Conservation (phyloP, 2,888 invertebrate genomes). For the Lasioglossum calceatum region DNA sequence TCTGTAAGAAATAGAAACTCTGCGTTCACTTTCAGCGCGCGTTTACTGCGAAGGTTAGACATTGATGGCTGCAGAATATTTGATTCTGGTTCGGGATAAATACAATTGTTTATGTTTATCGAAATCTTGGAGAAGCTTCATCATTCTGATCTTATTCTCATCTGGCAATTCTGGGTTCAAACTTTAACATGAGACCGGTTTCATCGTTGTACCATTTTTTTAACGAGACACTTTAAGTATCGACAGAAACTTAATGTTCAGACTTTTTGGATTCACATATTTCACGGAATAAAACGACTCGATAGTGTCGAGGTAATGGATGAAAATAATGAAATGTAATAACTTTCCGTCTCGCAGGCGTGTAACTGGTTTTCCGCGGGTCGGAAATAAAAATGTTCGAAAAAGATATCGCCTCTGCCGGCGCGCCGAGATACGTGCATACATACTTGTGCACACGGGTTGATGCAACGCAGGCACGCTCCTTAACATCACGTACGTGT, state of each 20-base stretch:
- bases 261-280: background rate
- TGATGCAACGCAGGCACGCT: conserved; percentile 39
- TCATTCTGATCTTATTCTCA: no score
- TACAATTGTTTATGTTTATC: background rate
- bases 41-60: background rate
- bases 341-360: conserved; percentile 8
- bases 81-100: background rate
- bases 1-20: background rate
- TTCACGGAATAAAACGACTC: background rate
- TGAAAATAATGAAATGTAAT: conserved; percentile 24
- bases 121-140: background rate
- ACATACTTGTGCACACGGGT: background rate
- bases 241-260: background rate
- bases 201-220: no score
- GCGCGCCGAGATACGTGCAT: background rate
- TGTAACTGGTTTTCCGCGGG: conserved; percentile 31
- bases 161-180: background rate
- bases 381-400: background rate
- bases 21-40: background rate
- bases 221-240: background rate
- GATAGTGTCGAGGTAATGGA: background rate
- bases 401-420: conserved; percentile 17
- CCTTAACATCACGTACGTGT: conserved; percentile 44
- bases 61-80: background rate
- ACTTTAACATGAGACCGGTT: background rate